phyloP scores from a whole-genome alignment of 2,797 vertebrate species.

The Ceyx erithaca region DNA sequence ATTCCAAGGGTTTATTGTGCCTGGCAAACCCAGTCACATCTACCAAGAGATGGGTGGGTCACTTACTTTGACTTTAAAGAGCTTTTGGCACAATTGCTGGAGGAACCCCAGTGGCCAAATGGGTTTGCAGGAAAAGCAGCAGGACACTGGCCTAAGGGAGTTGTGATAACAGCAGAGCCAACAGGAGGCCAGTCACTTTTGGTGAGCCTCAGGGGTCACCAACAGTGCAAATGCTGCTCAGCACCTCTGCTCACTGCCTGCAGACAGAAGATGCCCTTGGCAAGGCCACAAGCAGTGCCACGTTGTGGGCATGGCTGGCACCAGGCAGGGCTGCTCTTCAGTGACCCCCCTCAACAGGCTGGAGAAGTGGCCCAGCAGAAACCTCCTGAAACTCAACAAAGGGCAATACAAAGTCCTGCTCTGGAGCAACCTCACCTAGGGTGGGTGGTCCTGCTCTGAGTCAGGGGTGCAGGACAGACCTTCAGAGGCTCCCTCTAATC shows the following conservation, averaged over 20 bases:
- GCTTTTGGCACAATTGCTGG: background rate
- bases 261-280: background rate
- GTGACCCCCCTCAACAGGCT: background rate
- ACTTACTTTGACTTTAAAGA: background rate
- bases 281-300: background rate
- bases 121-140: background rate
- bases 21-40: background rate
- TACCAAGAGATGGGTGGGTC: accelerated
- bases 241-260: background rate
- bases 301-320: background rate
- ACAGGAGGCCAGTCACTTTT: accelerated
- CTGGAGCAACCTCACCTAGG: background rate
- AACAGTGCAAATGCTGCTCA: background rate
- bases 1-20: background rate
- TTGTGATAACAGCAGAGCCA: background rate
- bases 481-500: background rate
- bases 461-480: background rate
- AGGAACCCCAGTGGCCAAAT: background rate
- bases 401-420: background rate
- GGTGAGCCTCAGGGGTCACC: background rate
- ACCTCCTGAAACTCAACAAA: background rate
- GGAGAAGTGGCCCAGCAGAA: background rate
- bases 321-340: background rate
- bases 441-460: background rate
- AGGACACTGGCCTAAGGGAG: background rate